Evolutionary conservation across 2,113 vertebrate genomes (phyloP).

Genomic region (Podocnemis expansa): DNA sequence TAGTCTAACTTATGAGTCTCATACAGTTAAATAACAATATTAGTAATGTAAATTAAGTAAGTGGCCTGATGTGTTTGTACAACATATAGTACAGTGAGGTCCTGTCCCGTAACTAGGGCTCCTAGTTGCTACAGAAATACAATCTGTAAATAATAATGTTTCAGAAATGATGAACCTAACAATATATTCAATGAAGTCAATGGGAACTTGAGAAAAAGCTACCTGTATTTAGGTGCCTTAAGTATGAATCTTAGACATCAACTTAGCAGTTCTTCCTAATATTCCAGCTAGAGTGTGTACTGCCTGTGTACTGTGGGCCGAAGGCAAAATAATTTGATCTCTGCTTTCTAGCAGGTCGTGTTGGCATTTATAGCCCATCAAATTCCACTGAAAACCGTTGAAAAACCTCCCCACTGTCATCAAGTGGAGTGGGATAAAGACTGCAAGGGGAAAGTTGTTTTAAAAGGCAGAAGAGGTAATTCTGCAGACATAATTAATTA

Average conservation of each 20-base stretch:
- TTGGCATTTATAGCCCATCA: too few species aligned
- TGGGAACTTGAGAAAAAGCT: not conserved
- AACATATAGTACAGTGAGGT: not conserved
- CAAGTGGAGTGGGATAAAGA: too few species aligned
- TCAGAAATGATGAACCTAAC: not conserved
- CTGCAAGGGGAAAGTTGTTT: too few species aligned
- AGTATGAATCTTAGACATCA: not conserved
- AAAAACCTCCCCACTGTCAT: too few species aligned
- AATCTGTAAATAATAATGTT: not conserved
- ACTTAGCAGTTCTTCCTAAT: not conserved
- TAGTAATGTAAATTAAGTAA: not conserved
- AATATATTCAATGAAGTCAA: not conserved
- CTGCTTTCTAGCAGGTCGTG: too few species aligned
- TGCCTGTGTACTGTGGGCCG: too few species aligned
- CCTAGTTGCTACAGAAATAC: not conserved
- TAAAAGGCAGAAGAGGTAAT: too few species aligned
- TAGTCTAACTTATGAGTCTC: not conserved
- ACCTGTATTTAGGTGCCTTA: not conserved
- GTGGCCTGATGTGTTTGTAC: not conserved
- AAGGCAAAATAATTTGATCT: too few species aligned
- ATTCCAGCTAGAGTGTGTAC: too few species aligned
- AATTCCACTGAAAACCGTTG: too few species aligned
- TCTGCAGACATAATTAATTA: too few species aligned
- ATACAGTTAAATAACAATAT: too few species aligned
- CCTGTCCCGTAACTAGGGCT: not conserved